Conservation (phyloP, 2,888 invertebrate species). For the Herminia tarsipennalis region DNA sequence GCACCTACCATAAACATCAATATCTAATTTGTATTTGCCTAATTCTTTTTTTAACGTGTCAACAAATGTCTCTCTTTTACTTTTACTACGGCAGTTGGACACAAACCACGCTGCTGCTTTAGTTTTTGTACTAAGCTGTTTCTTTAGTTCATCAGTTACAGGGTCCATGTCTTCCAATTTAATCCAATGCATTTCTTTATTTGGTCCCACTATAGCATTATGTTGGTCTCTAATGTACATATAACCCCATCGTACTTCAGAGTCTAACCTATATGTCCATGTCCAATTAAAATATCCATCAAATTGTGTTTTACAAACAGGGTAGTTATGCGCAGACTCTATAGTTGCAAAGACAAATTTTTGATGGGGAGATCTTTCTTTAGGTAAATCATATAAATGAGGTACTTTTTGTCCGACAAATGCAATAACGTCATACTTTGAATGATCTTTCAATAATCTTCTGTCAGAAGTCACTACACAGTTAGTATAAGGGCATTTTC, state of each 20-base stretch:
- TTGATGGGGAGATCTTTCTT: slow-evolving; percentile 49
- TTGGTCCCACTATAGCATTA: slow-evolving; percentile 52
- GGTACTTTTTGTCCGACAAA: slow-evolving; percentile 62
- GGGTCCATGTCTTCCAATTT: slow-evolving; percentile 52
- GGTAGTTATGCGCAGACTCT: slow-evolving; percentile 63
- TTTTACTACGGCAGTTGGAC: slow-evolving; percentile 51
- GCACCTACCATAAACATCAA: slow-evolving; percentile 60
- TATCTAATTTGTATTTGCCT: slow-evolving; percentile 36
- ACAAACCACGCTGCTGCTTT: slow-evolving; percentile 61
- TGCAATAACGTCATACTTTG: slow-evolving; percentile 62
- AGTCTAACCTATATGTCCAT: slow-evolving; percentile 64
- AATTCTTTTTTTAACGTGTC: slow-evolving; percentile 39
- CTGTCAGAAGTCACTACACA: slow-evolving; percentile 62
- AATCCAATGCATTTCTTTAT: slow-evolving; percentile 55
- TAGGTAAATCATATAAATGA: slow-evolving; percentile 32
- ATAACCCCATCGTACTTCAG: slow-evolving; percentile 62
- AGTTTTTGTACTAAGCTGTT: slow-evolving; percentile 41
- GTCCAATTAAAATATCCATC: slow-evolving; percentile 70
- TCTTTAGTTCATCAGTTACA: slow-evolving; percentile 44
- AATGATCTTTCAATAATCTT: slow-evolving; percentile 45
- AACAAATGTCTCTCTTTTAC: slow-evolving; percentile 40
- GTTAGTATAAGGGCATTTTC: slow-evolving; percentile 60
- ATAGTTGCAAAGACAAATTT: slow-evolving; percentile 64
- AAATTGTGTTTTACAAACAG: slow-evolving; percentile 45
- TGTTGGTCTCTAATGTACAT: slow-evolving; percentile 50